A percentile compares a stretch with the other conserved stretches of the same genome.
These are phyloP conservation scores for Conchocele bisecta DNA, from an alignment of 2,888 invertebrate species.

Conservation along the genomic window DNA sequence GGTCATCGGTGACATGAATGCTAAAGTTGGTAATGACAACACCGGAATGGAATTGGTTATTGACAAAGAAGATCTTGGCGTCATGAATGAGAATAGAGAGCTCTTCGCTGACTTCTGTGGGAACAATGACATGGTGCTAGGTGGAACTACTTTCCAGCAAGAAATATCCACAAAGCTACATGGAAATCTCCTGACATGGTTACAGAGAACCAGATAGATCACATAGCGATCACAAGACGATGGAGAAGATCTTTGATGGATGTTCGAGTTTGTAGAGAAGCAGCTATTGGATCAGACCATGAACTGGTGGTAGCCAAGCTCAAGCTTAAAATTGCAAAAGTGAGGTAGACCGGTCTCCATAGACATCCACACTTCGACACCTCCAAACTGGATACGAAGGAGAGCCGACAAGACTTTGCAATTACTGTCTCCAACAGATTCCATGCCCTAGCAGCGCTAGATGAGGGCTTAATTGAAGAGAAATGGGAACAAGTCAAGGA, in stretches of 20 bases:
- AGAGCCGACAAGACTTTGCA: neutral
- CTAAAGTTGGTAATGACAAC: conserved; percentile 6
- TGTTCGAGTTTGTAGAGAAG: conserved; percentile 20
- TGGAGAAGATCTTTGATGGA: conserved; percentile 23
- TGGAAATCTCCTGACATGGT: conserved; percentile 43
- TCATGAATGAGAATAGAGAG: conserved; percentile 32
- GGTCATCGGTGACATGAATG: conserved; percentile 7
- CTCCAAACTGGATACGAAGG: neutral
- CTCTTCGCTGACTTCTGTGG: conserved; percentile 31
- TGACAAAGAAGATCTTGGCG: neutral
- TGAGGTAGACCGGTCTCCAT: no score
- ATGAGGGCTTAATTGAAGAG: neutral
- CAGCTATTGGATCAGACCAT: conserved; percentile 20
- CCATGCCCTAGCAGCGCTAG: no score
- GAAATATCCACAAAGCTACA: conserved; percentile 41
- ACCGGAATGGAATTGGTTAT: neutral
- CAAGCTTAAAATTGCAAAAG: conserved; percentile 9
- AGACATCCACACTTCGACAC: neutral
- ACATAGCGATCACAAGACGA: neutral
- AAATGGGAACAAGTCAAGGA: neutral
- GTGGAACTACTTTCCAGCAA: conserved; percentile 42
- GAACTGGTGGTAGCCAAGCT: conserved; percentile 17
- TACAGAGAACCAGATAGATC: conserved; percentile 40
- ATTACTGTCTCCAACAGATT: no score
- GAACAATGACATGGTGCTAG: conserved; percentile 34